phyloP scores from a whole-genome alignment of 1,140 invertebrate species.

The Mycetomoellerius zeteki region DNA sequence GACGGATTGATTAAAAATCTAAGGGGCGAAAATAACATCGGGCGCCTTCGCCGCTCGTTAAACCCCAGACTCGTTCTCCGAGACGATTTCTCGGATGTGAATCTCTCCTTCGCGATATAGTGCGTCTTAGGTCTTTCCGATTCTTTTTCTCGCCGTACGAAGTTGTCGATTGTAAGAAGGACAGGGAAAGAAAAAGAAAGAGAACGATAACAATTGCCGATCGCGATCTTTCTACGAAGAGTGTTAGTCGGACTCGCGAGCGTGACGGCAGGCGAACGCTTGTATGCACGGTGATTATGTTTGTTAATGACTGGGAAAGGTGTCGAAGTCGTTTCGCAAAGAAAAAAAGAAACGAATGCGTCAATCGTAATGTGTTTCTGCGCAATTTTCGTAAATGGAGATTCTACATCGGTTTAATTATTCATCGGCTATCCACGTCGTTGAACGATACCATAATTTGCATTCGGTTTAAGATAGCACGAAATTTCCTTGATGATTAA shows the following conservation, averaged over 20 bases:
- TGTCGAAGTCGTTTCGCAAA: slow-evolving; percentile 20
- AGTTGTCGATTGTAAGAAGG: background rate
- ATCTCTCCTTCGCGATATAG: slow-evolving; percentile 48
- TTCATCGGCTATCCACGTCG: slow-evolving; percentile 3
- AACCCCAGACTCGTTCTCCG: slow-evolving; percentile 25
- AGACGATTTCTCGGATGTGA: slow-evolving; percentile 39
- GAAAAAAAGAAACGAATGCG: background rate
- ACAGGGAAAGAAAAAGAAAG: background rate
- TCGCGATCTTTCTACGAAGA: slow-evolving; percentile 48
- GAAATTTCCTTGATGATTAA: slow-evolving; percentile 38
- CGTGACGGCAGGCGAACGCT: slow-evolving; percentile 29
- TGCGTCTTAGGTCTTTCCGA: background rate
- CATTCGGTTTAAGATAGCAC: slow-evolving; percentile 19
- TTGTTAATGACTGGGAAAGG: slow-evolving; percentile 42
- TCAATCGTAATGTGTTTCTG: background rate
- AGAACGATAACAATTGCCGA: slow-evolving; percentile 25
- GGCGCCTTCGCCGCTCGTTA: slow-evolving; percentile 71
- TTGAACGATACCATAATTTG: slow-evolving; percentile 19
- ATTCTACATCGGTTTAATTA: background rate
- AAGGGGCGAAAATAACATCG: slow-evolving; percentile 85
- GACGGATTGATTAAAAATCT: slow-evolving; percentile 87
- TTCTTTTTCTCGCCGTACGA: slow-evolving; percentile 27
- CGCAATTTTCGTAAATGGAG: background rate
- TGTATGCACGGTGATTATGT: slow-evolving; percentile 36
- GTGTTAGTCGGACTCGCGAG: slow-evolving; percentile 24